Conservation (phyloP, 2,888 invertebrate species). For the Pristionchus fissidentatus region DNA sequence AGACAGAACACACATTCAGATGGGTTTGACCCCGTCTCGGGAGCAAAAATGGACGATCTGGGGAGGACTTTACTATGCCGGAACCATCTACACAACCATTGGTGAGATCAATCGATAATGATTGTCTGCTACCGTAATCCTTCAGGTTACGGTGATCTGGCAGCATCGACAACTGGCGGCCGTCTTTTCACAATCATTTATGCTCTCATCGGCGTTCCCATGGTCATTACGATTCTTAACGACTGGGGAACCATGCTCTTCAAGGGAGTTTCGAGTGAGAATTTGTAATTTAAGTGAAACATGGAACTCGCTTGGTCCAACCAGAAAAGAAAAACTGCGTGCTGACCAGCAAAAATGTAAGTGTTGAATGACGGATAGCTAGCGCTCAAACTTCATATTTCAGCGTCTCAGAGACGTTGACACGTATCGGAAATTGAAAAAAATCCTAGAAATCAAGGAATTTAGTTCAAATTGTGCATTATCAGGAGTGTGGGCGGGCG, state of each 20-base stretch:
- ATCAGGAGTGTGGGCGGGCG: neutral
- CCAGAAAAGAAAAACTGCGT: neutral
- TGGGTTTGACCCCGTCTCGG: slow-evolving; percentile 58
- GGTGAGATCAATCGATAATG: slow-evolving; percentile 78
- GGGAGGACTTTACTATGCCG: slow-evolving; percentile 77
- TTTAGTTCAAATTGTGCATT: too few species aligned
- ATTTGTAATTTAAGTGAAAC: neutral
- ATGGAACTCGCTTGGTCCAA: neutral
- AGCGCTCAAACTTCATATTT: neutral
- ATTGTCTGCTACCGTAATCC: neutral
- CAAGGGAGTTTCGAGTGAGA: slow-evolving; percentile 61
- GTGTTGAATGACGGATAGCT: too few species aligned
- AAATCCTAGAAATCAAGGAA: neutral
- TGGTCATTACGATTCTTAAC: slow-evolving; percentile 92
- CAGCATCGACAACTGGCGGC: slow-evolving; percentile 88
- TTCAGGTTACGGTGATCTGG: slow-evolving; percentile 86
- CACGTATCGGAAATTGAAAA: neutral
- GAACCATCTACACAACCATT: slow-evolving; percentile 78
- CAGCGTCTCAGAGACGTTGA: neutral
- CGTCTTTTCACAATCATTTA: slow-evolving; percentile 90
- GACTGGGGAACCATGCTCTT: slow-evolving; percentile 93
- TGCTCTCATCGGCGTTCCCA: slow-evolving; percentile 93
- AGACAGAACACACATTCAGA: slow-evolving; percentile 24
- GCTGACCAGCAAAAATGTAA: too few species aligned
- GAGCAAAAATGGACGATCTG: slow-evolving; percentile 74